These are phyloP conservation scores for Mycetomoellerius zeteki DNA, from an alignment of 1,140 invertebrate genomes.

Conservation along the genomic window DNA sequence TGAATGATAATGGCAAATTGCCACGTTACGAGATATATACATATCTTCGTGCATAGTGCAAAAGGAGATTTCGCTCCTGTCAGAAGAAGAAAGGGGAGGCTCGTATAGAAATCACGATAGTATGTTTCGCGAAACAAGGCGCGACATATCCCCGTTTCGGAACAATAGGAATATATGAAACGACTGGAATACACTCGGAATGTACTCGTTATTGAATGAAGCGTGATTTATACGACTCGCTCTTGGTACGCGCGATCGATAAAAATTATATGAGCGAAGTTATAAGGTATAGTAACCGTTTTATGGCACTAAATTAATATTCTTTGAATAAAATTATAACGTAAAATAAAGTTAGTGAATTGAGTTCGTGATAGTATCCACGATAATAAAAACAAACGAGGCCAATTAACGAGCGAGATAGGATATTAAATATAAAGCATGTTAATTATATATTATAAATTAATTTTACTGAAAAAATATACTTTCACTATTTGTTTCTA, in stretches of 20 bases:
- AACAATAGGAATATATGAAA: slow-evolving; percentile 57
- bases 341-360: too few relatives aligned
- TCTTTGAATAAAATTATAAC: neutral
- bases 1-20: slow-evolving; percentile 60
- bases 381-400: too few relatives aligned
- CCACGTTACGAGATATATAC: slow-evolving; percentile 27
- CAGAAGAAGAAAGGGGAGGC: neutral
- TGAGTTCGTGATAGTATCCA: too few relatives aligned
- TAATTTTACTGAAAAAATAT: too few relatives aligned
- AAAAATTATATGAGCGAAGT: neutral
- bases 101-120: slow-evolving; percentile 45
- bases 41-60: slow-evolving; percentile 1
- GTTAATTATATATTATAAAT: too few relatives aligned
- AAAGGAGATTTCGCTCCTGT: slow-evolving; percentile 12
- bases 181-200: neutral
- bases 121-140: slow-evolving; percentile 45
- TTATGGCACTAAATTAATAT: slow-evolving; percentile 1
- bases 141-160: slow-evolving; percentile 36
- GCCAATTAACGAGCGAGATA: too few relatives aligned
- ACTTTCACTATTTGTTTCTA: too few relatives aligned
- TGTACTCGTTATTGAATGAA: slow-evolving; percentile 33
- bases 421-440: too few relatives aligned
- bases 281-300: neutral
- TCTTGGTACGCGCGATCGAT: slow-evolving; percentile 1
- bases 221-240: slow-evolving; percentile 8